Conservation (phyloP, 2,888 invertebrate species). For the Syritta pipiens region DNA sequence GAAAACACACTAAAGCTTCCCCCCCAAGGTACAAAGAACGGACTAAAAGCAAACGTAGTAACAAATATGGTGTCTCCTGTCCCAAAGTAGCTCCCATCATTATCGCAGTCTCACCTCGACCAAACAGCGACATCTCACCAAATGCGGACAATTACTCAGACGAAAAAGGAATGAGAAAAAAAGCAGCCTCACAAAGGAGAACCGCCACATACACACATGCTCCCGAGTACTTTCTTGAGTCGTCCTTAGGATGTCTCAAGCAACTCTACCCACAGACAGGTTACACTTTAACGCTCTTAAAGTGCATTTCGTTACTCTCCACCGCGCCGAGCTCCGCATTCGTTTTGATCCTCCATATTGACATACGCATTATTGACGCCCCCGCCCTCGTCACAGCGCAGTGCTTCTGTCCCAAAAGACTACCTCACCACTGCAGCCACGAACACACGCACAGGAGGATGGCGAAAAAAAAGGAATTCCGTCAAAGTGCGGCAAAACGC, state of each 20-base stretch:
- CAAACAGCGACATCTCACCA: too few species aligned
- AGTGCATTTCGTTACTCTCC: background rate
- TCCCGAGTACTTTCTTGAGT: too few species aligned
- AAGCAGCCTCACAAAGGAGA: too few species aligned
- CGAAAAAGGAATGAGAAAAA: too few species aligned
- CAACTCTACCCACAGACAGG: slow-evolving; percentile 14
- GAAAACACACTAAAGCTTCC: too few species aligned
- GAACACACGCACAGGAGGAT: slow-evolving; percentile 2
- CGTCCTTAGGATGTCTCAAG: slow-evolving; percentile 20
- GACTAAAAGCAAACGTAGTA: too few species aligned
- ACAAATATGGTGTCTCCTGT: too few species aligned
- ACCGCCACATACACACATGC: too few species aligned
- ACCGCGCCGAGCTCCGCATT: background rate
- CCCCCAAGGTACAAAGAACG: too few species aligned
- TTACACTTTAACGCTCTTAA: background rate
- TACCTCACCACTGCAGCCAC: background rate
- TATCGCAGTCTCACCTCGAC: too few species aligned
- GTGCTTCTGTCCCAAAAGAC: slow-evolving; percentile 2
- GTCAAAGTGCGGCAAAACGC: slow-evolving; percentile 25
- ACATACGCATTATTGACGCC: slow-evolving; percentile 49
- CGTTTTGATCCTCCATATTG: slow-evolving; percentile 22
- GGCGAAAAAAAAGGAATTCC: slow-evolving; percentile 2
- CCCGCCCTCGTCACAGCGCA: background rate
- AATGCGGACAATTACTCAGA: too few species aligned
- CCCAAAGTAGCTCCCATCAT: too few species aligned